phyloP scores from a whole-genome alignment of 2,113 vertebrate genomes.

The Aspidoscelis tigris region DNA sequence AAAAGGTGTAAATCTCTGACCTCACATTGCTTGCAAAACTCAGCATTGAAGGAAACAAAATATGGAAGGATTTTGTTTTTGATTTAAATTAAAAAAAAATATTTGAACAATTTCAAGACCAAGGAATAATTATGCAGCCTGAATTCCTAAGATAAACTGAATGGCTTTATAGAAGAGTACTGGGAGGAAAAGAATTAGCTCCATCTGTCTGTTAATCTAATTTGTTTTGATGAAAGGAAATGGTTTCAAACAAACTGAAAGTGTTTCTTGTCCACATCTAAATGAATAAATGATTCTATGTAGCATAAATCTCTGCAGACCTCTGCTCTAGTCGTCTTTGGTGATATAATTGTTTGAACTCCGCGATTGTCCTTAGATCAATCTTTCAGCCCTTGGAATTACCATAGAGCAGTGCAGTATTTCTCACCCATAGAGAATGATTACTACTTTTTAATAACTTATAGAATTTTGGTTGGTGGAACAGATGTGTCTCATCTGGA shows the following conservation, averaged over 20 bases:
- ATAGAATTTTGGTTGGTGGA: conserved; percentile 34
- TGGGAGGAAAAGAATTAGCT: neutral
- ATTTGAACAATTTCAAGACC: neutral
- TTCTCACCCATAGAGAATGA: conserved; percentile 34
- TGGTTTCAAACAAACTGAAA: neutral
- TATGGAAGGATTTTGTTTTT: neutral
- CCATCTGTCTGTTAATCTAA: neutral
- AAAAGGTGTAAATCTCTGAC: neutral
- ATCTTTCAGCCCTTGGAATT: conserved; percentile 43
- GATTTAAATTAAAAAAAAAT: neutral
- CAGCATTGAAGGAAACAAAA: neutral
- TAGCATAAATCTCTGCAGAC: neutral
- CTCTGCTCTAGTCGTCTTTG: conserved; percentile 26
- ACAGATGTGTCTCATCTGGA: neutral
- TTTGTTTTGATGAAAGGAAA: neutral
- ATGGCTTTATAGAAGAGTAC: neutral
- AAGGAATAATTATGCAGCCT: neutral
- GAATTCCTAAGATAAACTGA: neutral
- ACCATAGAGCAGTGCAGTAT: conserved; percentile 17
- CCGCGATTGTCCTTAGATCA: conserved; percentile 44
- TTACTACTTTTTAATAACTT: conserved; percentile 40
- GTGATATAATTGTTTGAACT: conserved; percentile 42
- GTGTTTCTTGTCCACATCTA: neutral
- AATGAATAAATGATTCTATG: conserved; percentile 9
- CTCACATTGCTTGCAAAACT: neutral